A percentile compares a stretch with the other conserved stretches of the same genome.
These are phyloP conservation scores for Hippoglossus stenolepis DNA, from an alignment of 2,113 vertebrate species.

Conservation along the genomic window DNA sequence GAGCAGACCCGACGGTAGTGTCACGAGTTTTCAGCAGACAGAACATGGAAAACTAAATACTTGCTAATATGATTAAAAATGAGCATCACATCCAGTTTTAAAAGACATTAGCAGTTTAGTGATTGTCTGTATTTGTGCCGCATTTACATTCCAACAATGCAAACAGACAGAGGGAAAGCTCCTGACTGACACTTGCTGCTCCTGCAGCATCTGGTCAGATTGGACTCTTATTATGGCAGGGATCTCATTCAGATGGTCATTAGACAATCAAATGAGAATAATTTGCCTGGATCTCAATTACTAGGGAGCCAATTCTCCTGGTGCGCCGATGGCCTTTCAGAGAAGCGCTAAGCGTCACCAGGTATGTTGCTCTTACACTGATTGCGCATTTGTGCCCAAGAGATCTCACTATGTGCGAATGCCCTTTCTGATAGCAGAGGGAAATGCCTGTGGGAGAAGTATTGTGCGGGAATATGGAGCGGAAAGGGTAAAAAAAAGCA, in stretches of 20 bases:
- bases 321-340: constrained; percentile 65
- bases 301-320: constrained; percentile 68
- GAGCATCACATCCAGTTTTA: too few relatives aligned
- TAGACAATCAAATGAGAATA: constrained; percentile 81
- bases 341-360: constrained; percentile 45
- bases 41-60: not conserved
- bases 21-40: not conserved
- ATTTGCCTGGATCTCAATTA: constrained; percentile 80
- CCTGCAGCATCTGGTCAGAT: constrained; percentile 64
- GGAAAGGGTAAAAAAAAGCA: constrained; percentile 41
- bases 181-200: constrained; percentile 59
- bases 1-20: constrained; percentile 1
- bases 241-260: constrained; percentile 79
- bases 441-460: constrained; percentile 54
- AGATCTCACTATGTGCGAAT: constrained; percentile 55
- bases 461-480: constrained; percentile 40
- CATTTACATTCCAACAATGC: constrained; percentile 58
- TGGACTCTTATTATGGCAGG: constrained; percentile 65
- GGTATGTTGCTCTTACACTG: constrained; percentile 65
- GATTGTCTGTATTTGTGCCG: constrained; percentile 5
- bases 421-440: constrained; percentile 57
- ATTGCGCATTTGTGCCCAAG: constrained; percentile 59
- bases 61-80: not conserved
- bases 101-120: too few relatives aligned
- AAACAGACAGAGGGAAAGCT: constrained; percentile 11